Conservation (phyloP, 2,888 invertebrate species). For the Thelaira solivaga region DNA sequence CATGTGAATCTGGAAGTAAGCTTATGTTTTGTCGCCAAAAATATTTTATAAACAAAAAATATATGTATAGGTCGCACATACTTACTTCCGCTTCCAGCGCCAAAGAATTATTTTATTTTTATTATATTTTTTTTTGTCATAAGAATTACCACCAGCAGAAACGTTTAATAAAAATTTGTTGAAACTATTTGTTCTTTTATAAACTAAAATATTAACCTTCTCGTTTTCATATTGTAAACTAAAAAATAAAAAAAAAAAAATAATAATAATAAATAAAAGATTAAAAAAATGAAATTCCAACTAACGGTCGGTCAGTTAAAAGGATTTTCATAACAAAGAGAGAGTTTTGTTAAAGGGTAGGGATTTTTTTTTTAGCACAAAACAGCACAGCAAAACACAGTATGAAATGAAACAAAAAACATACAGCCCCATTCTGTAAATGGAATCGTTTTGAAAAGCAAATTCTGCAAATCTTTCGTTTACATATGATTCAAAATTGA, state of each 20-base stretch:
- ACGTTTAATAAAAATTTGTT: slow-evolving; percentile 44
- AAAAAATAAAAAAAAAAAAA: not conserved
- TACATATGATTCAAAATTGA: no score
- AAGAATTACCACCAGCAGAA: slow-evolving; percentile 21
- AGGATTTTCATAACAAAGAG: not conserved
- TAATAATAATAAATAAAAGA: not conserved
- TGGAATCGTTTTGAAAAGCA: no score
- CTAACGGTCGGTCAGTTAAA: slow-evolving; percentile 32
- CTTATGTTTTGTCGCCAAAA: slow-evolving; percentile 51
- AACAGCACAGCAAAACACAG: not conserved
- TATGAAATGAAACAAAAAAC: no score
- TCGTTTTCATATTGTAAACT: slow-evolving; percentile 14
- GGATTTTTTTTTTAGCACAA: not conserved
- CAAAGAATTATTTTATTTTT: not conserved
- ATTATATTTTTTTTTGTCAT: no score
- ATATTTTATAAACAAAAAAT: not conserved
- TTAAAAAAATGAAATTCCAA: not conserved
- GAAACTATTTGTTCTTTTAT: slow-evolving; percentile 19
- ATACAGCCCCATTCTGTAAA: no score
- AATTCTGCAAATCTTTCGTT: no score
- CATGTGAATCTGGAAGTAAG: no score
- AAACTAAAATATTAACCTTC: slow-evolving; percentile 18
- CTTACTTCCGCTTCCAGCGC: not conserved
- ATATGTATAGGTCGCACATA: not conserved
- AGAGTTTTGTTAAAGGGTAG: not conserved